Conservation (phyloP, 2,797 vertebrate genomes). For the Pterois miles region DNA sequence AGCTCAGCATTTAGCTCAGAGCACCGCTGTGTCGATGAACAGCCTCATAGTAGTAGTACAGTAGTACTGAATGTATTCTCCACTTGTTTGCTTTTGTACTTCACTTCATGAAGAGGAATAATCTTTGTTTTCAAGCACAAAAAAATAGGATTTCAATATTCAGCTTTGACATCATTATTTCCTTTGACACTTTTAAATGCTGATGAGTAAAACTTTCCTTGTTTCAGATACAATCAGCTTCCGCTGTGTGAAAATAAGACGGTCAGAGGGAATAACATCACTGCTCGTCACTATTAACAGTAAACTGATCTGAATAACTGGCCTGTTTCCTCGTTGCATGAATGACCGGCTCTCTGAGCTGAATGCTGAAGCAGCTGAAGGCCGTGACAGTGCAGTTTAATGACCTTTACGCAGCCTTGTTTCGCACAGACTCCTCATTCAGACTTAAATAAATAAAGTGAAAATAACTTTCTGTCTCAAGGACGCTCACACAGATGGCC, state of each 20-base stretch:
- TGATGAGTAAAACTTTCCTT: not conserved
- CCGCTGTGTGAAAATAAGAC: not conserved
- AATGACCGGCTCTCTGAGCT: not conserved
- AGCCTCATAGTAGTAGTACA: not conserved
- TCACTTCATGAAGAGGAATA: not conserved
- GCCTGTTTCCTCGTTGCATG: rapidly evolving
- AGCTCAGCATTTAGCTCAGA: not conserved
- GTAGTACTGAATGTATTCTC: not conserved
- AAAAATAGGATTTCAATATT: not conserved
- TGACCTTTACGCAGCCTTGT: slow-evolving; percentile 33
- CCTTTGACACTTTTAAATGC: not conserved
- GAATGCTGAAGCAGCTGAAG: slow-evolving; percentile 21
- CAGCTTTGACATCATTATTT: not conserved
- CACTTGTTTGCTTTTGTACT: not conserved
- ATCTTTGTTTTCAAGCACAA: not conserved
- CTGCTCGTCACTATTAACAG: not conserved
- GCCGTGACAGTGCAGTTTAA: slow-evolving; percentile 11
- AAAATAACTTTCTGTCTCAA: slow-evolving; percentile 58
- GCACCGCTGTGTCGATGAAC: not conserved
- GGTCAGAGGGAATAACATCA: not conserved
- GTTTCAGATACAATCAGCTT: not conserved
- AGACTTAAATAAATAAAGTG: slow-evolving; percentile 34
- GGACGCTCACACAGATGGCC: slow-evolving; percentile 30
- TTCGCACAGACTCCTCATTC: slow-evolving; percentile 36
- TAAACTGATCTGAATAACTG: not conserved